These are phyloP conservation scores for Elaphurus davidianus DNA, from an alignment of 2,113 vertebrate species.

Conservation along the genomic window DNA sequence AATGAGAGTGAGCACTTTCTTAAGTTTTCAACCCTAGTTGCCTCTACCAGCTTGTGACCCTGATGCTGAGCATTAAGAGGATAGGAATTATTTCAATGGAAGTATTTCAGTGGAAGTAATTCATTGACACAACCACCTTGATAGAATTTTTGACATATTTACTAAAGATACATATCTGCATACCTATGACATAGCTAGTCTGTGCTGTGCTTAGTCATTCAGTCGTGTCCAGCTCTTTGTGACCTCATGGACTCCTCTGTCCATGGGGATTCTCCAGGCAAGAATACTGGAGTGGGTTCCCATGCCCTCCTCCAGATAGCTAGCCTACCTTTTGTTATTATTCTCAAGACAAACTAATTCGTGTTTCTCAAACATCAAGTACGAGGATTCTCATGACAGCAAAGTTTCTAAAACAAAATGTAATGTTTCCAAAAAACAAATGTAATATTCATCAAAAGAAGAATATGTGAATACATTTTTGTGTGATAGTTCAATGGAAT, in stretches of 20 bases:
- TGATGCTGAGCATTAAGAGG: background rate
- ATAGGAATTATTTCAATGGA: background rate
- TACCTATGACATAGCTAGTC: background rate
- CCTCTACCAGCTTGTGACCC: too few relatives aligned
- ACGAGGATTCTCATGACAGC: background rate
- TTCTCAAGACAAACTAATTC: background rate
- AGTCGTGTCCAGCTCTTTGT: background rate
- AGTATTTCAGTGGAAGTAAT: background rate
- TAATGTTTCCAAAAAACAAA: background rate
- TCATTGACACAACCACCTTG: background rate
- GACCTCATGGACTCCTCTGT: background rate
- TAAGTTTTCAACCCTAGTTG: background rate
- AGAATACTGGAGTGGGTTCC: background rate
- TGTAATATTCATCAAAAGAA: background rate
- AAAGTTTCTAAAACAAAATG: background rate
- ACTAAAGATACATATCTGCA: background rate
- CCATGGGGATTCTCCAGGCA: background rate
- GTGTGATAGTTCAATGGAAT: background rate
- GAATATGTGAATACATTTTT: background rate
- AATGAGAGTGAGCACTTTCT: background rate
- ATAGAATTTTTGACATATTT: background rate
- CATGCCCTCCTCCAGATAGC: background rate
- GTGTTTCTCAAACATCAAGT: background rate
- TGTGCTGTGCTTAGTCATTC: background rate
- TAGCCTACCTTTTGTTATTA: background rate